A percentile compares a stretch with the other conserved stretches of the same genome.
Evolutionary conservation across 2,113 vertebrate genomes (phyloP).

Genomic region (Esox niger): DNA sequence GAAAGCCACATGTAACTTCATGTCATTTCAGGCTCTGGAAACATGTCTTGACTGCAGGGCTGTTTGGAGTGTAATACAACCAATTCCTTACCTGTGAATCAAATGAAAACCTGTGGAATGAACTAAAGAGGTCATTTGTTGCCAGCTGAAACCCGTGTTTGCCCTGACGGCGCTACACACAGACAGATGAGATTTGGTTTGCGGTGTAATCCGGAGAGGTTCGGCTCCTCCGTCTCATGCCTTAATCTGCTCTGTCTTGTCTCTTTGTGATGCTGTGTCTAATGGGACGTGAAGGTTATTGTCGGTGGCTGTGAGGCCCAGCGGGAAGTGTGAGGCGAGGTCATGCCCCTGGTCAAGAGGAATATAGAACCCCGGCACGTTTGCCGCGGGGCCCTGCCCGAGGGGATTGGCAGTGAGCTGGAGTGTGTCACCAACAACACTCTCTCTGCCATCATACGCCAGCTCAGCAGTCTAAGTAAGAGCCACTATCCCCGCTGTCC

Average conservation of each 20-base stretch:
- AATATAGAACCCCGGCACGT: conserved; percentile 90
- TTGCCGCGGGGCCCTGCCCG: conserved; percentile 83
- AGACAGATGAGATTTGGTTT: background rate
- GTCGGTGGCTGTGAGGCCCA: conserved; percentile 7
- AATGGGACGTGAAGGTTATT: background rate
- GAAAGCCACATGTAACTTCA: background rate
- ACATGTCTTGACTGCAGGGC: background rate
- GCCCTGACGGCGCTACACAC: background rate
- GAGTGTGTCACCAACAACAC: conserved; percentile 80
- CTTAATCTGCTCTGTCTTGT: background rate
- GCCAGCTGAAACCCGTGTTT: background rate
- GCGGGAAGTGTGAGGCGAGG: conserved; percentile 50
- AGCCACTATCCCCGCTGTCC: background rate
- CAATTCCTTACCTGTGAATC: background rate
- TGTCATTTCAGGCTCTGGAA: background rate
- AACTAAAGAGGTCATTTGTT: background rate
- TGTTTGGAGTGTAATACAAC: background rate
- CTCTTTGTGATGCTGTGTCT: conserved; percentile 3
- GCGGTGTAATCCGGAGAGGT: background rate
- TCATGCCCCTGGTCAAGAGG: conserved; percentile 94
- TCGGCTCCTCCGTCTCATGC: background rate
- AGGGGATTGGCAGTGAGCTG: conserved; percentile 85
- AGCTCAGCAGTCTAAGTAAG: conserved; percentile 96
- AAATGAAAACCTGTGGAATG: background rate
- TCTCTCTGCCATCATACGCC: conserved; percentile 89